Evolutionary conservation across 1,140 invertebrate genomes (phyloP).

Genomic region (Cephus cinctus): DNA sequence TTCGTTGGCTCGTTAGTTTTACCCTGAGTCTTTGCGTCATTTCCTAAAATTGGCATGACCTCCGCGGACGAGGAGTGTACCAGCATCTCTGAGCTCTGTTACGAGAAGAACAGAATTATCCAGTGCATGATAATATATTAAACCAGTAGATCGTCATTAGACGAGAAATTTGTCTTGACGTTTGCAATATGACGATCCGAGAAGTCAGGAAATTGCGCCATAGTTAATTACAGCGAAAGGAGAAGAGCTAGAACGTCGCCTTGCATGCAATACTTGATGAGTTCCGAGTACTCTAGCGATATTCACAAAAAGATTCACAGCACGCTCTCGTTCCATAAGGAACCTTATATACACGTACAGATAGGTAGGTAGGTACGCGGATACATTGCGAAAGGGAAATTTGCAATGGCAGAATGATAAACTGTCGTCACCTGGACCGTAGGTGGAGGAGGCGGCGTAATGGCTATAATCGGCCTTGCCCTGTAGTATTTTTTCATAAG

Average conservation of each 20-base stretch:
- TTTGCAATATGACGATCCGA: too few species aligned
- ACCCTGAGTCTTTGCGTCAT: slow-evolving; percentile 47
- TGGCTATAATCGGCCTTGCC: slow-evolving; percentile 70
- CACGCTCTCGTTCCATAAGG: too few species aligned
- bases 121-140: neutral
- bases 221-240: too few species aligned
- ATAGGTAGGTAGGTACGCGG: too few species aligned
- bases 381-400: neutral
- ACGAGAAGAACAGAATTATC: slow-evolving; percentile 43
- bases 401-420: neutral
- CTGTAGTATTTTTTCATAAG: slow-evolving; percentile 82
- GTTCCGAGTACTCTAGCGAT: too few species aligned
- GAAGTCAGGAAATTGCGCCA: too few species aligned
- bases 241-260: too few species aligned
- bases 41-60: slow-evolving; percentile 43
- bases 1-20: slow-evolving; percentile 44
- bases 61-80: slow-evolving; percentile 38
- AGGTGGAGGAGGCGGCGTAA: slow-evolving; percentile 51
- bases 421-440: slow-evolving; percentile 40
- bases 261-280: too few species aligned
- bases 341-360: too few species aligned
- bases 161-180: too few species aligned
- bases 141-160: too few species aligned
- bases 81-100: slow-evolving; percentile 42
- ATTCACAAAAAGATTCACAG: too few species aligned